Base-by-base conservation (phyloP, 1,140 invertebrate genomes). In the Heliothis subflexa region DNA sequence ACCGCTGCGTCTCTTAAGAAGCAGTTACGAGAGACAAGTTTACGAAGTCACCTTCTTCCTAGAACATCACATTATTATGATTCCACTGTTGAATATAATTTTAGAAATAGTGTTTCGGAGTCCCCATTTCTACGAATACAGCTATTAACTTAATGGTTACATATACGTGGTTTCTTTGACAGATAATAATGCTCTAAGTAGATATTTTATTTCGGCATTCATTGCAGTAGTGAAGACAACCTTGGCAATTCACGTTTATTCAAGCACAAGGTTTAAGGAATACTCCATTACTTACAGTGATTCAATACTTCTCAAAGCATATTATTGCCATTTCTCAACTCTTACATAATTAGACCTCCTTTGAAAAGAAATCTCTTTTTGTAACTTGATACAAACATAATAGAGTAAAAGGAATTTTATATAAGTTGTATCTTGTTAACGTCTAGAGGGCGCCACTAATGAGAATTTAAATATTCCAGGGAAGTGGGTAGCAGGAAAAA, bases 401-500 rank as follows among this genome's bases (percentile, higher is more conserved):
- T 52, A 61, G 50, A 55, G 52, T 68, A 77, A 77, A 77, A 59
- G 50, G 64, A 81, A 78, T 81, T 81, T 59, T 74, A 78, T 68
- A 81, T 76, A 73, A 77, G 62, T 68, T 71, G 55, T 72, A 72
- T 77, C 68, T 68, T 68, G 71, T 74, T 78, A 73, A n/a, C 45
- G 62, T 57, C 59, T 71, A 66, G 50, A 40, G 68, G 62, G 62
- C 50, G 47, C 52, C 64, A 59, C 71, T 81, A 81, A 81, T 81
- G 79, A 78, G 79, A 78, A 81, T 78, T 78, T 81, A 74, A 81
- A 81, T 81, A 81, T 78, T 81, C 74, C 52, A 81, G 33, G 52
- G 14, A 70, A 33, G 68, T 18, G 25, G 57, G 66, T 40, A 52
- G 62, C 14, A 47, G 40, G 54, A 78, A 78, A 71, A 71, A 71